Percentiles rank a stretch among this genome's conserved stretches.
phyloP scores from a whole-genome alignment of 2,797 vertebrate genomes.

The Danio jaintianensis region DNA sequence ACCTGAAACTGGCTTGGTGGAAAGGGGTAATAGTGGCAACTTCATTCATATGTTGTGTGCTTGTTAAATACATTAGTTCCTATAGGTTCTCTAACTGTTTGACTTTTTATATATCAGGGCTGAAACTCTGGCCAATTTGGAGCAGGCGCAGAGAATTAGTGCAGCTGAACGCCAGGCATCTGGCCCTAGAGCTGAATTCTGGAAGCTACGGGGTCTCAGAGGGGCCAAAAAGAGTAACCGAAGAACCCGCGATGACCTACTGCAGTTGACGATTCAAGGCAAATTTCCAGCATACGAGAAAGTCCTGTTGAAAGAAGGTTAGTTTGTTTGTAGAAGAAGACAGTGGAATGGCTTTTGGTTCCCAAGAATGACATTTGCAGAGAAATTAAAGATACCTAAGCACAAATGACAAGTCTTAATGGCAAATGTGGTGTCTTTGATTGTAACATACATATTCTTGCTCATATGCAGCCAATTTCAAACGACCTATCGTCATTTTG shows the following conservation, averaged over 20 bases:
- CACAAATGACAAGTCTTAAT: no score
- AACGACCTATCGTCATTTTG: conserved; percentile 92
- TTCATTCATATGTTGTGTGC: not conserved
- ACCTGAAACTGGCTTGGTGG: no score
- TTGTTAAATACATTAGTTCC: not conserved
- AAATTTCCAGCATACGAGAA: conserved; percentile 93
- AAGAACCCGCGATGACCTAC: conserved; percentile 88
- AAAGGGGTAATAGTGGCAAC: no score
- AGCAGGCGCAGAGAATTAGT: conserved; percentile 79
- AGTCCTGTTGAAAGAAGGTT: conserved; percentile 93
- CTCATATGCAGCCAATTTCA: conserved; percentile 87
- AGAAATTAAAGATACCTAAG: no score
- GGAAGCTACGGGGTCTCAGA: conserved; percentile 93
- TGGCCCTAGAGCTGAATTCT: conserved; percentile 90
- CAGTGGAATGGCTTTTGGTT: no score
- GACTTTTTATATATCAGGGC: conserved; percentile 78
- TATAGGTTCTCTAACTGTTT: not conserved
- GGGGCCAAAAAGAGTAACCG: conserved; percentile 88
- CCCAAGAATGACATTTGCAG: no score
- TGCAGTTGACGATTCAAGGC: conserved; percentile 92
- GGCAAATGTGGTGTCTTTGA: not conserved
- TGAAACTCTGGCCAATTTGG: conserved; percentile 86
- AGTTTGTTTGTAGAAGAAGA: not conserved
- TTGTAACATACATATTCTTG: not conserved
- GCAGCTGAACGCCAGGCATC: conserved; percentile 69